phyloP scores from a whole-genome alignment of 2,113 vertebrate species.

The Cygnus atratus region DNA sequence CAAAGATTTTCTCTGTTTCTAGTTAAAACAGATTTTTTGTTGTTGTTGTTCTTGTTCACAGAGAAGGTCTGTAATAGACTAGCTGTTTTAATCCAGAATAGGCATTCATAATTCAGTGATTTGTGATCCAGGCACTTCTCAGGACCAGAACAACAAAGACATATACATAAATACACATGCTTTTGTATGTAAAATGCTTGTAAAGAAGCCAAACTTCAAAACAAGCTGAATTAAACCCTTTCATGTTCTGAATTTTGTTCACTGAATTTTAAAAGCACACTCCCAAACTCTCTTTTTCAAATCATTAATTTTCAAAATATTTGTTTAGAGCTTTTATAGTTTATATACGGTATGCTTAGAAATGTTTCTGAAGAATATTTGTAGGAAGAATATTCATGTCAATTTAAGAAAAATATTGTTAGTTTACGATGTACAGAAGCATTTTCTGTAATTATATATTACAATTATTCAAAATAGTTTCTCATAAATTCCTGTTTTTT shows the following conservation, averaged over 20 bases:
- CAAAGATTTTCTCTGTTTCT: background rate
- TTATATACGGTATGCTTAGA: background rate
- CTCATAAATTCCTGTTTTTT: background rate
- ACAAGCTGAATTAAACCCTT: background rate
- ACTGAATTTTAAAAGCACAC: background rate
- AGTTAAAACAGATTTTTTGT: background rate
- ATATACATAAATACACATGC: background rate
- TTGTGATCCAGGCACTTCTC: background rate
- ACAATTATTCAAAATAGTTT: background rate
- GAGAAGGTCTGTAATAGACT: background rate
- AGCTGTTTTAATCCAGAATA: background rate
- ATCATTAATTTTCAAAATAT: background rate
- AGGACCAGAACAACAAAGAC: background rate
- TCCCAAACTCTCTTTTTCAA: background rate
- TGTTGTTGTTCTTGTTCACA: background rate
- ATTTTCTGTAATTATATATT: background rate
- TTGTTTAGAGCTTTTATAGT: background rate
- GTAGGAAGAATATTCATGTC: background rate
- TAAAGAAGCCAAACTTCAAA: conserved; percentile 26
- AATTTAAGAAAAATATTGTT: background rate
- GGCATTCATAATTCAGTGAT: background rate
- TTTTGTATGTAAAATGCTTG: background rate
- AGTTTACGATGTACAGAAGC: background rate
- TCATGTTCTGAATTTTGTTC: conserved; percentile 5
- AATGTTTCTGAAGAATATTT: background rate